Conservation (phyloP, 2,113 vertebrate species). For the Emydura subglobosa region DNA sequence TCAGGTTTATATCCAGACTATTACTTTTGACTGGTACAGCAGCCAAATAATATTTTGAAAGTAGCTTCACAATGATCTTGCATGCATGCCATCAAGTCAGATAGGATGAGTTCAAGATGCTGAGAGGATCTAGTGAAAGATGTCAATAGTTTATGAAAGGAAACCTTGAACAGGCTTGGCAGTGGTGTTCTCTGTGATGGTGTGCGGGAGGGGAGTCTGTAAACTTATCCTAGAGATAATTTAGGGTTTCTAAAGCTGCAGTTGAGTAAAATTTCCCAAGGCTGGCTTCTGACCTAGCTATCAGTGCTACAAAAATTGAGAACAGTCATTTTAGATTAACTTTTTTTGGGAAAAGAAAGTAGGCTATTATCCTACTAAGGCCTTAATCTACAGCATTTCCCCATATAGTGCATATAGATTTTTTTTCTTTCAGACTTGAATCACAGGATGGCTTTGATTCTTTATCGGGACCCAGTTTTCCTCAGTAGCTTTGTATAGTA, state of each 20-base stretch:
- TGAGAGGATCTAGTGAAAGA: background rate
- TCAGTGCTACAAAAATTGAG: slow-evolving; percentile 37
- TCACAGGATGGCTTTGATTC: accelerated
- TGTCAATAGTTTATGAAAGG: background rate
- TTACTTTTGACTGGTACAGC: background rate
- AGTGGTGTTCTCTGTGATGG: background rate
- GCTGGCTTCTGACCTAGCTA: slow-evolving; percentile 51
- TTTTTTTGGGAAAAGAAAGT: slow-evolving; percentile 23
- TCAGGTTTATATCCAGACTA: background rate
- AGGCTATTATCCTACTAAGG: background rate
- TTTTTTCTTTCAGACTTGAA: accelerated
- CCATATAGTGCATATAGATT: accelerated
- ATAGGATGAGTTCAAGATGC: background rate
- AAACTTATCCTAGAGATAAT: slow-evolving; percentile 61
- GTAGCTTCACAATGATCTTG: background rate
- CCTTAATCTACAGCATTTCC: accelerated
- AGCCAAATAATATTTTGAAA: background rate
- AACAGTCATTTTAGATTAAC: slow-evolving; percentile 43
- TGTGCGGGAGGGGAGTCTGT: background rate
- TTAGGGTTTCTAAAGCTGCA: slow-evolving; percentile 70
- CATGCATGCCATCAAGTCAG: accelerated
- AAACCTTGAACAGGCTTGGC: slow-evolving; percentile 26
- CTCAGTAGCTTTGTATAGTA: background rate
- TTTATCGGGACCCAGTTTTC: background rate
- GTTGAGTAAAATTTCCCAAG: slow-evolving; percentile 74